Evolutionary conservation across 2,113 vertebrate genomes (phyloP).

Genomic region (Octodon degus): DNA sequence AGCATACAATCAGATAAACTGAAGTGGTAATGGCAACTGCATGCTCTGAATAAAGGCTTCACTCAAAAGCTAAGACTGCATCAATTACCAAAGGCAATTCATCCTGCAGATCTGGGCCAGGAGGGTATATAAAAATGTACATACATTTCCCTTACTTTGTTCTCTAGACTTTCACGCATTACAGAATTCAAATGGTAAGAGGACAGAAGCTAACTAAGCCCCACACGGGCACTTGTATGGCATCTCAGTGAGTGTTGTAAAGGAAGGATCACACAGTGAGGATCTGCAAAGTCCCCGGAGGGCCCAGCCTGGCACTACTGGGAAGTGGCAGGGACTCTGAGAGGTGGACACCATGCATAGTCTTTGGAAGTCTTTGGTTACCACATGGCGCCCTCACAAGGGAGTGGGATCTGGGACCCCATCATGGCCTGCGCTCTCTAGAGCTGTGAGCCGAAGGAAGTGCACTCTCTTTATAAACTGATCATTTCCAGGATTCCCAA

Average conservation of each 20-base stretch:
- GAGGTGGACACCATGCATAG: not conserved
- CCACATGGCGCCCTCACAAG: fast-evolving
- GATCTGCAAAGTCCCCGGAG: not conserved
- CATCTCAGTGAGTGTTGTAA: not conserved
- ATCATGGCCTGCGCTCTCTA: not conserved
- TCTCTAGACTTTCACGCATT: not conserved
- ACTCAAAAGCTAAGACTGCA: not conserved
- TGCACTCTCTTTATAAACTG: not conserved
- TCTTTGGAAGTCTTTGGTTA: not conserved
- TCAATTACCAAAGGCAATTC: not conserved
- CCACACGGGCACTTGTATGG: not conserved
- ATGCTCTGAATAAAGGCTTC: not conserved
- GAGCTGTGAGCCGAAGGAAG: not conserved
- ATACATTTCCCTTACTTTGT: not conserved
- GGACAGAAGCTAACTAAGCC: not conserved
- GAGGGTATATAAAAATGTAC: not conserved
- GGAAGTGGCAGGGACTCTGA: not conserved
- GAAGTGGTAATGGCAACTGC: not conserved
- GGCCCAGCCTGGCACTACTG: not conserved
- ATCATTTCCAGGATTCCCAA: not conserved
- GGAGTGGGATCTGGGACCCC: not conserved
- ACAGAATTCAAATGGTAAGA: slow-evolving; percentile 19
- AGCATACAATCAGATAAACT: not conserved
- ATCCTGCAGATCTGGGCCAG: not conserved
- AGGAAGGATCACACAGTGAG: not conserved